Base-by-base conservation (phyloP, 2,113 vertebrate species). In the Fulmarus glacialis region DNA sequence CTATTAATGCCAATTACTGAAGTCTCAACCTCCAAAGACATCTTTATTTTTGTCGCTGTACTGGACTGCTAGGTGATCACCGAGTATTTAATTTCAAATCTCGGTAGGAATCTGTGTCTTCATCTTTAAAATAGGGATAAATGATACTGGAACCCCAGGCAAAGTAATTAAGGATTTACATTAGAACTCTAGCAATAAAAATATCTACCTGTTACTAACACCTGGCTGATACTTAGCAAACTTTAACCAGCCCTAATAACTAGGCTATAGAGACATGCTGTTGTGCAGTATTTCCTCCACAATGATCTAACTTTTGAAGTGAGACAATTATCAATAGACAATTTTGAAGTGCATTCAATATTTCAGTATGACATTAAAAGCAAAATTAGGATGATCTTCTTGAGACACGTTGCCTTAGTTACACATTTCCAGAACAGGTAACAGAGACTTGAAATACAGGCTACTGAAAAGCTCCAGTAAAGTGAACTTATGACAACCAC, bases 231-330 rank as follows among this genome's bases (percentile, higher is more conserved):
- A 50, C 43, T 56, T 22, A 8, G 5, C 5, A 26, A 86, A 12
- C 15, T 2, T 11, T 23, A 60, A 53, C 24, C 20, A 53, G 45
- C 38, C 24, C 34, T 9, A 23, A 3, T 4, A 48, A 60, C 23
- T 4, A 30, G 38, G 34, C 29, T 22, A 20, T 0, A 15, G 11
- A 22, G 19, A 23, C 10, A 3, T 2, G 3, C 7, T 34, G 9
- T 4, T 8, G 7, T 8, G 9, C 10, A 21, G 19, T 2, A 26
- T 22, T 15, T 17, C 59, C 45, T 47, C 67, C 29, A 17, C 12
- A 29, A 2, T 3, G 6, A 14, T 19, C 15, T 19, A 27, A 6
- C 23, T 55, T 73, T 8, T 11, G 4, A 42, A 48, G 3, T 0
- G 8, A 48, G 14, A 19, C 24, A 14, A 45, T 24, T 30, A n/a